phyloP scores from a whole-genome alignment of 2,113 vertebrate genomes.

The Maccullochella peelii region DNA sequence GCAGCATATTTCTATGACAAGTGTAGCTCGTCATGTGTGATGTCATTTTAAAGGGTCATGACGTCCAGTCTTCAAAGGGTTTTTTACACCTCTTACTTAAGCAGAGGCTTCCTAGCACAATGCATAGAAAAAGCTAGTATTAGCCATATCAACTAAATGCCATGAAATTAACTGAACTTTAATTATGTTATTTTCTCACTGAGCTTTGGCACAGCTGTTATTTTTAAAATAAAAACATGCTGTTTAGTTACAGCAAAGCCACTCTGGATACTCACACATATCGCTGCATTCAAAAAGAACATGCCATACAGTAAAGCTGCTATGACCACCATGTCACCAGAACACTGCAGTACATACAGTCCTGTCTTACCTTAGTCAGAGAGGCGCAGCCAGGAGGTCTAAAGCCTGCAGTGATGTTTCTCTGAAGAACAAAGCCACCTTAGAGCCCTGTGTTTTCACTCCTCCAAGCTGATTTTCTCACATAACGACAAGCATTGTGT shows the following conservation, averaged over 20 bases:
- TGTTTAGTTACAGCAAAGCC: background rate
- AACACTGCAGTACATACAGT: background rate
- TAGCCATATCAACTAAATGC: background rate
- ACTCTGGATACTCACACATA: background rate
- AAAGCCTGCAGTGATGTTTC: slow-evolving; percentile 34
- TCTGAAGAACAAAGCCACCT: slow-evolving; percentile 57
- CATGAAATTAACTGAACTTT: background rate
- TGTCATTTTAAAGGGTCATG: slow-evolving; percentile 14
- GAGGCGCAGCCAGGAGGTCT: slow-evolving; percentile 39
- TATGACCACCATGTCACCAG: background rate
- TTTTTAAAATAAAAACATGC: background rate
- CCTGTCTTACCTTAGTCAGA: slow-evolving; percentile 63
- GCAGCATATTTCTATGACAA: background rate
- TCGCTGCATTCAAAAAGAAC: slow-evolving; percentile 1
- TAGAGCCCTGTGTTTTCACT: slow-evolving; percentile 51
- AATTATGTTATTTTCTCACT: background rate
- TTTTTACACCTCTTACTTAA: background rate
- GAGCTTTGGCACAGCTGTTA: background rate
- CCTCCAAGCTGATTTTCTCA: slow-evolving; percentile 60
- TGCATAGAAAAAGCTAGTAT: background rate
- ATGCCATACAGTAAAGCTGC: background rate
- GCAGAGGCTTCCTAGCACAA: background rate
- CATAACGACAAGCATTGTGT: slow-evolving; percentile 61
- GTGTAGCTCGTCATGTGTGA: background rate
- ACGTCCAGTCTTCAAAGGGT: background rate